Evolutionary conservation across 1,140 invertebrate genomes (phyloP), one percentile per base, ranked within the genome.

Genomic region (Lasioglossum albipes): DNA sequence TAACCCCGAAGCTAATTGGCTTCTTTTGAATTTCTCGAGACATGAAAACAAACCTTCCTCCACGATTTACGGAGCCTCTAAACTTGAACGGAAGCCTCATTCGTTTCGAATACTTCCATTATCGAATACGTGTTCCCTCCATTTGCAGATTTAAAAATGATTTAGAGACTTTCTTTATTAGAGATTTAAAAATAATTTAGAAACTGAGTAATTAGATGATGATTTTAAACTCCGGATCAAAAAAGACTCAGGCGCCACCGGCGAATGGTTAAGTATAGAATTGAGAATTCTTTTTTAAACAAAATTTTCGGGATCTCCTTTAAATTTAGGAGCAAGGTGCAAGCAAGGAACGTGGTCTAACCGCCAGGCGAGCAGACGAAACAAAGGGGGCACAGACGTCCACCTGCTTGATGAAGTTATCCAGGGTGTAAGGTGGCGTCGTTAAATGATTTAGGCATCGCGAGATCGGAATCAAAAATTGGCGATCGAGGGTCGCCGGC

Each of bases 1-100:
- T 90, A 91, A 91, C 87, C 86, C 84, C 84, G 64, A 80, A 87
- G 84, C 84, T 90, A 89, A 87, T 87, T 87, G 83, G 81, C 73
- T 87, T 82, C 79, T 88, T 86, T 85, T 72, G 64, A 84, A 83
- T 88, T 86, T 49, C 70, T 66, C 64, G 18, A 73, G 76, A n/a
- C 36, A 5, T 13, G 42, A 59, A 69, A 69, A n/a, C 7, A 36
- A 54, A 57, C 5, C 22, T n/a, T 6, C 18, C 22, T n/a, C 69
- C 5, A 71, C 16, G 20, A 20, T 20, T 6, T 41, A 7, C 45
- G 1, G 18, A 22, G 3, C 22, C 1, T 1, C 31, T 10, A 0
- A 0, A 3, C 16, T 20, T 4, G 5, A 20, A 54, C 18, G 7
- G 13, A 18, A 9, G 7, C 7, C n/a, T 59, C 20, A 0, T n/a